phyloP scores from a whole-genome alignment of 2,888 invertebrate genomes.

The Rhodophaea formosa region DNA sequence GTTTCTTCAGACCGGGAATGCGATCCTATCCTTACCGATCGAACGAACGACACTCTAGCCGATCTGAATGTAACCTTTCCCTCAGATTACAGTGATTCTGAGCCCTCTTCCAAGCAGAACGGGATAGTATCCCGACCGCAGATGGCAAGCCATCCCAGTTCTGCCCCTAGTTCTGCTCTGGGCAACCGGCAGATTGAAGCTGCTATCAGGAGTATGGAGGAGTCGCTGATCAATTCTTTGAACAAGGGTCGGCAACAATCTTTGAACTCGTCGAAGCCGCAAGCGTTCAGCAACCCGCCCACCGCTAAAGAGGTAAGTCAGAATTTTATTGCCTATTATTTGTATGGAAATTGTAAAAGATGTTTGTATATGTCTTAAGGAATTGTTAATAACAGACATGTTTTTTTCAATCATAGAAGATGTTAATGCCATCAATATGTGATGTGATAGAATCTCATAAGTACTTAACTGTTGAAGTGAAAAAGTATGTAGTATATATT shows the following conservation, averaged over 20 bases:
- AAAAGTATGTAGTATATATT: no score
- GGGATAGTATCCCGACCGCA: conserved; percentile 21
- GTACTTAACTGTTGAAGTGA: no score
- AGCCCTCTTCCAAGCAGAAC: conserved; percentile 31
- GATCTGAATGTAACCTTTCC: conserved; percentile 73
- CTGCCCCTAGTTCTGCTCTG: conserved; percentile 10
- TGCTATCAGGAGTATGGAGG: conserved; percentile 46
- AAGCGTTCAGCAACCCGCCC: conserved; percentile 29
- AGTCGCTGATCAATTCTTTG: conserved; percentile 45
- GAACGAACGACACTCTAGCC: conserved; percentile 75
- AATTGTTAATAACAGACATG: no score
- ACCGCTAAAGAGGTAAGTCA: conserved; percentile 57
- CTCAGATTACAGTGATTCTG: conserved; percentile 60
- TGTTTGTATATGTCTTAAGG: not conserved
- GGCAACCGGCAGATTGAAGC: conserved; percentile 39
- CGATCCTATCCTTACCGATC: conserved; percentile 64
- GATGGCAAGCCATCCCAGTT: not conserved
- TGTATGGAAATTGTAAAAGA: not conserved
- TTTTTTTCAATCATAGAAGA: no score
- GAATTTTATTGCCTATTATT: not conserved
- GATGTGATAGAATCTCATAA: no score
- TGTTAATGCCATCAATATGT: no score
- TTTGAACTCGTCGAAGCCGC: conserved; percentile 28
- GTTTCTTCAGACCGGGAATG: conserved; percentile 56
- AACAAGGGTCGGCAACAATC: conserved; percentile 35